phyloP scores from a whole-genome alignment of 1,140 invertebrate species.

The Melitaea cinxia region DNA sequence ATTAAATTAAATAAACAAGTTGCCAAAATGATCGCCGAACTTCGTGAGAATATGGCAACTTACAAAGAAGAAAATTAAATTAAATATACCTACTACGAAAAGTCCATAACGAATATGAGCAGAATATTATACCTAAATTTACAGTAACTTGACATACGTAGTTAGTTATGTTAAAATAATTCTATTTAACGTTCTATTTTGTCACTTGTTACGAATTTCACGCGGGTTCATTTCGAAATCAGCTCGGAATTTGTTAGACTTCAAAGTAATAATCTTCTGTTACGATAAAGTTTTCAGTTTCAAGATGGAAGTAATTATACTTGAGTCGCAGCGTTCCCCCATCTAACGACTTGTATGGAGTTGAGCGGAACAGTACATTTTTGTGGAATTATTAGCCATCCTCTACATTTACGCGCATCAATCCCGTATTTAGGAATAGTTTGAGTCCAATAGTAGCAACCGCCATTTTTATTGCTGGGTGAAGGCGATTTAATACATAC shows the following conservation, averaged over 20 bases:
- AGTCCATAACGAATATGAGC: background rate
- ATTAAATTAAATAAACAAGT: no score
- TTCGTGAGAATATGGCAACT: no score
- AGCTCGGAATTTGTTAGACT: background rate
- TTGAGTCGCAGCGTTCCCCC: background rate
- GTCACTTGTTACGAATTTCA: constrained; percentile 1
- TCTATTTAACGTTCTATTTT: constrained; percentile 3
- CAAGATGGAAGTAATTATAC: constrained; percentile 4
- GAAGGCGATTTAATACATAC: no score
- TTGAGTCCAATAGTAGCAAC: no score
- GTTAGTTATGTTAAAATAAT: background rate
- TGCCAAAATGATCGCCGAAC: no score
- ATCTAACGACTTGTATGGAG: background rate
- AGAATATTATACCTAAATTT: background rate
- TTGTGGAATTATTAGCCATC: background rate
- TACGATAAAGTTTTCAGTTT: constrained; percentile 11
- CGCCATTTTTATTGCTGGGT: no score
- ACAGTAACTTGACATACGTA: background rate
- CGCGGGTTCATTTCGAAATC: constrained; percentile 8
- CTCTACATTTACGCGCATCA: no score
- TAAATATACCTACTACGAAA: no score
- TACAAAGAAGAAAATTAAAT: no score
- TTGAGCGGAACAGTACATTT: background rate
- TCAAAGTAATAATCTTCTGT: constrained; percentile 8
- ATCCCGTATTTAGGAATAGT: no score